Base-by-base conservation (phyloP, 2,888 invertebrate species). In the Criorhina ranunculi region DNA sequence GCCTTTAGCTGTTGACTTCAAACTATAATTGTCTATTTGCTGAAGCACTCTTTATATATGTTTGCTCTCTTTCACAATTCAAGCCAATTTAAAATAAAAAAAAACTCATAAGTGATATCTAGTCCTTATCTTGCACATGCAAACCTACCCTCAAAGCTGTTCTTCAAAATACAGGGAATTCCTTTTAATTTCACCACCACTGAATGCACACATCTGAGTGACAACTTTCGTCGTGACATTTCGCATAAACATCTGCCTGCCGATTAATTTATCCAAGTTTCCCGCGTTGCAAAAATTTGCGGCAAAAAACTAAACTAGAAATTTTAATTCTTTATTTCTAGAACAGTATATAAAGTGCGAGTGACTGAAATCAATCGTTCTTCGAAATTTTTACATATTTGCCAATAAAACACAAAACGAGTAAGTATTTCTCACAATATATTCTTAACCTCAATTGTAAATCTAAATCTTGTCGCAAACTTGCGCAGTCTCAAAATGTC, bases 401-500 rank as follows among this genome's bases (percentile, higher is more conserved):
- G 6, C 31, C 15, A 19, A 8, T 31, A 59, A 66, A 19, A 29
- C 11, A 40, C 31, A 12, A 33, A 55, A 46, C 19, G 31, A 76
- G 81, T 81, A 81, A 77, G 77, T 77, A 46, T 31, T 35, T 49
- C 19, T 57, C 0, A 5, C 5, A 64, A 70, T 1, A n/a, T 35
- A 40, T 9, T 40, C 31, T 40, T 75, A 76, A 77, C 64, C 77
- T 82, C 44, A 66, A 44, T 44, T 78, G 11, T 29, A 33, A 59
- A 62, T 42, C 17, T n/a, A 49, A 29, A 37, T 33, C 6, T 64
- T 59, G 12, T 35, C 19, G 15, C 11, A 60, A 40, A 24, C 33
- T 75, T 53, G 35, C 64, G 73, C 83, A 79, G 79, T 79, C 62
- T 69, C 40, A 72, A 67, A 72, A 86, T 86, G 86, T 67, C 86